These are phyloP conservation scores for Acanthosepion lycidas DNA, from an alignment of 2,888 invertebrate genomes.

Conservation along the genomic window DNA sequence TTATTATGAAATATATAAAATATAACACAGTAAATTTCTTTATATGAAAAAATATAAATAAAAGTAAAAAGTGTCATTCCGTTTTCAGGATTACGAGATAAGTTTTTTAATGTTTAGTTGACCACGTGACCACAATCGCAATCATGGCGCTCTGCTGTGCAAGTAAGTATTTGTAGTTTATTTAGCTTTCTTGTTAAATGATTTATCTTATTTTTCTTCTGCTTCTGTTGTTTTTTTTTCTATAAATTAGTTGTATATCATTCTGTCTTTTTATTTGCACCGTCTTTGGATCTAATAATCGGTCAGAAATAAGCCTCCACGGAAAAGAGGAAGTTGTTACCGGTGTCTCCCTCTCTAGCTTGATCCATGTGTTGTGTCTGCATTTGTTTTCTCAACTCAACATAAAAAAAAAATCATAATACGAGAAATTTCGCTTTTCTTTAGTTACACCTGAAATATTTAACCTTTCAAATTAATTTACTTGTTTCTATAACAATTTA, in stretches of 20 bases:
- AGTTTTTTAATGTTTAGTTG: neutral
- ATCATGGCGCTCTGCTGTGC: constrained; percentile 71
- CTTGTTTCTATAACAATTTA: neutral
- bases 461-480: neutral
- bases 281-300: neutral
- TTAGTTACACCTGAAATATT: neutral
- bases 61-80: neutral
- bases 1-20: neutral
- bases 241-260: neutral
- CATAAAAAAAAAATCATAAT: neutral
- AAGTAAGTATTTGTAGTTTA: constrained; percentile 55
- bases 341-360: neutral
- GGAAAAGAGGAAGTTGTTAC: neutral
- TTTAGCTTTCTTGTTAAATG: constrained; percentile 52
- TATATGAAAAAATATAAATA: neutral
- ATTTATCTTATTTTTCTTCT: constrained; percentile 49
- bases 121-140: constrained; percentile 24
- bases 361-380: neutral
- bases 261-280: neutral
- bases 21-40: neutral
- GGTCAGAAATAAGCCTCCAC: neutral
- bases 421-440: neutral
- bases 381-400: neutral
- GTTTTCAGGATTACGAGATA: neutral
- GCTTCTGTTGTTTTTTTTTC: neutral